phyloP scores from a whole-genome alignment of 1,140 invertebrate species.

The Zeugodacus cucurbitae region DNA sequence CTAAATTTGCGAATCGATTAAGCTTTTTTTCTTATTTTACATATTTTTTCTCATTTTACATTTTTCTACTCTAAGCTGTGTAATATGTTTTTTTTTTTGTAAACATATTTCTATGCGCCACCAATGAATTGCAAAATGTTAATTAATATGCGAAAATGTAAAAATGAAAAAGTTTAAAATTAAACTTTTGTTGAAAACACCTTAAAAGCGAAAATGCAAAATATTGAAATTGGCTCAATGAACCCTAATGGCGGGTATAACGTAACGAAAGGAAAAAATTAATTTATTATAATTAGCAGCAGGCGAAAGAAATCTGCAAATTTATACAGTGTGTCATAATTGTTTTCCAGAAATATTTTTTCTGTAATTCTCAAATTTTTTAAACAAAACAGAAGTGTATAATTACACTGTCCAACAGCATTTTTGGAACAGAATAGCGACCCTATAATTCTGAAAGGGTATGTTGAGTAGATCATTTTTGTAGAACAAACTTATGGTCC shows the following conservation, averaged over 20 bases:
- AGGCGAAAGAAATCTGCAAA: neutral
- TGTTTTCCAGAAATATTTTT: no score
- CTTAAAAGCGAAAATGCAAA: neutral
- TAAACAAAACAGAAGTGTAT: no score
- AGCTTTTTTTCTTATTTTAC: neutral
- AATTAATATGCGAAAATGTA: neutral
- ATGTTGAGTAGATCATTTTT: no score
- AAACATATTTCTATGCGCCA: neutral
- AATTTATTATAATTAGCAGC: neutral
- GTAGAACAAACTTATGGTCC: no score
- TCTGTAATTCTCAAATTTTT: no score
- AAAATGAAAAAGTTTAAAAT: neutral
- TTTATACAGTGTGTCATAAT: no score
- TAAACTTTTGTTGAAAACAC: neutral
- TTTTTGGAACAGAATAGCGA: no score
- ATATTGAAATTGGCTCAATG: slow-evolving; percentile 1
- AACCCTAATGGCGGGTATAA: neutral
- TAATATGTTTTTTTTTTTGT: neutral
- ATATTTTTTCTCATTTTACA: neutral
- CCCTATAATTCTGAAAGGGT: no score
- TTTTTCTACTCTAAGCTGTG: neutral
- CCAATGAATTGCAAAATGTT: neutral
- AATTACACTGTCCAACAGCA: no score
- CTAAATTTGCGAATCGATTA: neutral
- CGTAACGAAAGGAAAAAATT: no score